Percentiles rank a stretch among this genome's conserved stretches.
Evolutionary conservation across 2,113 vertebrate species (phyloP).

Genomic region (Platanista minor): DNA sequence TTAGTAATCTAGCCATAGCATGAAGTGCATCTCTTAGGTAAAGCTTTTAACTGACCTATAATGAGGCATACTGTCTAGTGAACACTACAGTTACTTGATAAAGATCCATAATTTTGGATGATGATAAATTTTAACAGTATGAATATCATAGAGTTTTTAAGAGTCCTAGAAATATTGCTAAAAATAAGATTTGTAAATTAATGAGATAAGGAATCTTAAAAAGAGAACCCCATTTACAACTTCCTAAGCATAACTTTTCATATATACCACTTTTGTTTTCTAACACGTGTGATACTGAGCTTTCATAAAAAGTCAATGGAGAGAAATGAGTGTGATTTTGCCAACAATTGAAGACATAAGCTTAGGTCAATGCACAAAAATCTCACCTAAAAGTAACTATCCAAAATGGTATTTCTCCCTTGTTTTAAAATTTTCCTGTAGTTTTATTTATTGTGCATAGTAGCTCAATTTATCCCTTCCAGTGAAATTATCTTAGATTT

Average conservation of each 20-base stretch:
- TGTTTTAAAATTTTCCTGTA: neutral
- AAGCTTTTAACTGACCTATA: neutral
- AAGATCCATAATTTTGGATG: neutral
- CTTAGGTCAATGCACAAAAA: neutral
- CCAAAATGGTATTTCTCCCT: neutral
- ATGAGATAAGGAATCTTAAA: neutral
- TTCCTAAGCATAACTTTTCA: neutral
- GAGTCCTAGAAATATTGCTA: neutral
- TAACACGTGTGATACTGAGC: neutral
- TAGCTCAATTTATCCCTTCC: neutral
- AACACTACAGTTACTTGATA: neutral
- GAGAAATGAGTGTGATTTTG: neutral
- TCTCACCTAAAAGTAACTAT: neutral
- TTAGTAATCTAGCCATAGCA: neutral
- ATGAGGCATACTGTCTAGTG: neutral
- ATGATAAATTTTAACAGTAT: neutral
- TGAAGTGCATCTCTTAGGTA: neutral
- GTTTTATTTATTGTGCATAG: neutral
- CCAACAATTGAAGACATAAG: neutral
- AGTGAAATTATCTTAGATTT: neutral
- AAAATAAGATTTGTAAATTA: constrained; percentile 11
- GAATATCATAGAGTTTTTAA: neutral
- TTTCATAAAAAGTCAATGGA: neutral
- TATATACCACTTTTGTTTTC: neutral
- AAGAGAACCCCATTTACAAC: neutral